These are phyloP conservation scores for Malacoraja senta DNA, from an alignment of 2,797 vertebrate genomes.

Conservation along the genomic window DNA sequence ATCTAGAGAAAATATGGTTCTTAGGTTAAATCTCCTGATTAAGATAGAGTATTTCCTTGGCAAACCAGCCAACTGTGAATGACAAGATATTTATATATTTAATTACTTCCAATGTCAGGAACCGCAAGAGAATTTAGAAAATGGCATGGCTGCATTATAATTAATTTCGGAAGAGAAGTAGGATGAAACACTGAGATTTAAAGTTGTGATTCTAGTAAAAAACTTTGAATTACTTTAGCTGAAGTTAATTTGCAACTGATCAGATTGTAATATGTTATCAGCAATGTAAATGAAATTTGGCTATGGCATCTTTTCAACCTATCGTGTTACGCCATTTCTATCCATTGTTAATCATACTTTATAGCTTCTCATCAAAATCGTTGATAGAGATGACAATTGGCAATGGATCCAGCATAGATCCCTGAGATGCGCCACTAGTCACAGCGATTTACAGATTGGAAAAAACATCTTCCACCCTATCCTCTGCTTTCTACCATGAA, in stretches of 20 bases:
- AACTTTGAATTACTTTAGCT: conserved; percentile 41
- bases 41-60: neutral
- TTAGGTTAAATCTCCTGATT: neutral
- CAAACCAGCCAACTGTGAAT: neutral
- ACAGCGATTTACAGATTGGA: too few relatives aligned
- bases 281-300: conserved; percentile 54
- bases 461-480: too few relatives aligned
- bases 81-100: neutral
- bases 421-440: too few relatives aligned
- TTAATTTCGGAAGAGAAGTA: neutral
- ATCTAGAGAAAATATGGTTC: neutral
- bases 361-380: too few relatives aligned
- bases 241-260: conserved; percentile 53
- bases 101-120: neutral
- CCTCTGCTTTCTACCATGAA: too few relatives aligned
- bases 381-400: too few relatives aligned
- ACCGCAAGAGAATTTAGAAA: neutral
- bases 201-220: neutral
- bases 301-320: conserved; percentile 39
- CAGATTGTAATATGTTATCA: conserved; percentile 60
- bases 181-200: neutral
- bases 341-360: too few relatives aligned
- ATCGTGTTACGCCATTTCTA: neutral
- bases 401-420: too few relatives aligned
- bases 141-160: neutral